Evolutionary conservation across 2,113 vertebrate species (phyloP).

Genomic region (Platichthys stellatus): DNA sequence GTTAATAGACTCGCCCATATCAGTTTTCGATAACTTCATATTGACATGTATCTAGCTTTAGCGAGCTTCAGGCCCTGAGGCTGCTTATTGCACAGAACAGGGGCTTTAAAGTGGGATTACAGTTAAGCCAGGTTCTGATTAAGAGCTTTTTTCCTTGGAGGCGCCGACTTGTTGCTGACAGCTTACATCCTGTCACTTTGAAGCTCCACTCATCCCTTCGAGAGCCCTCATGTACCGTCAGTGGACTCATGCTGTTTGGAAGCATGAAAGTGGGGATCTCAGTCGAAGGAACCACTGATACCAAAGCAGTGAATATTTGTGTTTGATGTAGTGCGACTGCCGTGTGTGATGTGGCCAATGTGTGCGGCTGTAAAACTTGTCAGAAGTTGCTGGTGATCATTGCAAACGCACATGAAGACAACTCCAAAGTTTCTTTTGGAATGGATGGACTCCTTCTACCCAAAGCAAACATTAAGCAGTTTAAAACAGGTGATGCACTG

Average conservation of each 20-base stretch:
- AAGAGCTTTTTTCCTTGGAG: conserved; percentile 11
- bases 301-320: neutral
- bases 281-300: neutral
- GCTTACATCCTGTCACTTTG: conserved; percentile 33
- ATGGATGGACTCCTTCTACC: no score
- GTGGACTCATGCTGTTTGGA: conserved; percentile 12
- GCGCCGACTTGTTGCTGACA: conserved; percentile 29
- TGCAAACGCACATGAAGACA: no score
- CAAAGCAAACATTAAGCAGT: neutral
- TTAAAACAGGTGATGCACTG: neutral
- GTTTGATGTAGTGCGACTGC: no score
- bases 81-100: conserved; percentile 10
- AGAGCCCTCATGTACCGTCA: conserved; percentile 32
- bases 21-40: neutral
- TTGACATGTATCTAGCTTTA: neutral
- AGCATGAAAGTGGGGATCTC: conserved; percentile 11
- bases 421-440: no score
- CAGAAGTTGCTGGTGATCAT: no score
- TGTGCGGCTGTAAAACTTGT: no score
- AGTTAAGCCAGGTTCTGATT: conserved; percentile 10
- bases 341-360: no score
- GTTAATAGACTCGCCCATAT: neutral
- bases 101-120: conserved; percentile 19
- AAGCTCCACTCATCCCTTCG: conserved; percentile 36
- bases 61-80: neutral